Percentiles rank a stretch among this genome's conserved stretches.
phyloP scores from a whole-genome alignment of 2,797 vertebrate species.

The Benthosema pterotum region DNA sequence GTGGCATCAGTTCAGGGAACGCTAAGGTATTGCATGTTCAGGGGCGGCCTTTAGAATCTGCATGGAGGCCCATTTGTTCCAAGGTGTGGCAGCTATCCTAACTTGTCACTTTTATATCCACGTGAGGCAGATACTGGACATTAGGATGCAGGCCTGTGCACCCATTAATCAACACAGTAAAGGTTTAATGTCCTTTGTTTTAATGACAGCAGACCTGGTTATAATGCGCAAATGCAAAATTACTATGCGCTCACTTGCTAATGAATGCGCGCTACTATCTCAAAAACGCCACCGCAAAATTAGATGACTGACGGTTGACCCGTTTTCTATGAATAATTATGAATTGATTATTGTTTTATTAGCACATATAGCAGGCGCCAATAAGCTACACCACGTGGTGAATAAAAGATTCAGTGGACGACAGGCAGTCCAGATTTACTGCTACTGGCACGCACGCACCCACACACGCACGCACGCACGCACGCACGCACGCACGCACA shows the following conservation, averaged over 20 bases:
- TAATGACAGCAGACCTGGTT: not conserved
- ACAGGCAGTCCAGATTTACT: not conserved
- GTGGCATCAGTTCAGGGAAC: too few relatives aligned
- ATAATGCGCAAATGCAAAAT: not conserved
- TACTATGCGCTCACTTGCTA: not conserved
- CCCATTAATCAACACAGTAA: too few relatives aligned
- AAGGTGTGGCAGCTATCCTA: too few relatives aligned
- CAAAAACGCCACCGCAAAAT: not conserved
- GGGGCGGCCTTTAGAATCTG: too few relatives aligned
- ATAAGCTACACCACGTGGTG: constrained; percentile 29
- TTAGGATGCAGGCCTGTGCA: too few relatives aligned
- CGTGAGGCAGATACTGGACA: too few relatives aligned
- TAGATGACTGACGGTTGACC: not conserved
- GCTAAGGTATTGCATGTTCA: too few relatives aligned
- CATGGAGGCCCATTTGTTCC: too few relatives aligned
- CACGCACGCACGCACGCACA: constrained; percentile 13
- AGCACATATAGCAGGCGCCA: constrained; percentile 9
- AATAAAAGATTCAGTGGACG: constrained; percentile 35
- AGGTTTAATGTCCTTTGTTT: not conserved
- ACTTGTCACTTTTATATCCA: too few relatives aligned
- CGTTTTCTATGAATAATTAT: constrained; percentile 16
- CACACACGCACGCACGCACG: constrained; percentile 8
- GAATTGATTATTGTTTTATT: constrained; percentile 1
- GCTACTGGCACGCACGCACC: not conserved
- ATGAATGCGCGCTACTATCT: not conserved